A percentile compares a stretch with the other conserved stretches of the same genome.
Evolutionary conservation across 2,113 vertebrate species (phyloP).

Genomic region (Alouatta palliata): DNA sequence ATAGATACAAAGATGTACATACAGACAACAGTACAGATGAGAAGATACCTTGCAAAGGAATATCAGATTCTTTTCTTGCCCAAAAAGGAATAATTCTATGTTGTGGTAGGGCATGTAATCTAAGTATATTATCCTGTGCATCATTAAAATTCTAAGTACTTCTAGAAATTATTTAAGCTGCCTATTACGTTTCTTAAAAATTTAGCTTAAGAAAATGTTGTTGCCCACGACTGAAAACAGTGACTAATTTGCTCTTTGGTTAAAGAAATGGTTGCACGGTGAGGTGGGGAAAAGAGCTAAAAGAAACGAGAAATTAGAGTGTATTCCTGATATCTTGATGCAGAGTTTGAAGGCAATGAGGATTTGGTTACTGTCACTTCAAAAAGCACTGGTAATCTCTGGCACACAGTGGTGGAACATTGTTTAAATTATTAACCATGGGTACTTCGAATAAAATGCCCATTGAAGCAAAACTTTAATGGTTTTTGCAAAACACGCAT

Average conservation of each 20-base stretch:
- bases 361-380: not conserved
- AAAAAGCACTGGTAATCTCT: not conserved
- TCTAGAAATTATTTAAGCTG: not conserved
- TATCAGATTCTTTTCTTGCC: not conserved
- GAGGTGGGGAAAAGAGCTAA: not conserved
- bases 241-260: not conserved
- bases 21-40: not conserved
- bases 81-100: not conserved
- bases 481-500: not conserved
- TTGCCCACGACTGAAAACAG: not conserved
- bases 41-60: not conserved
- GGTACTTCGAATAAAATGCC: not conserved
- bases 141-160: not conserved
- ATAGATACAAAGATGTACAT: not conserved
- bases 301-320: not conserved
- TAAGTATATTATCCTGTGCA: not conserved
- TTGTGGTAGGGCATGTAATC: not conserved
- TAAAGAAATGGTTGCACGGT: not conserved
- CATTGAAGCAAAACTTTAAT: not conserved
- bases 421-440: not conserved
- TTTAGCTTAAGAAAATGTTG: not conserved
- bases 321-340: not conserved
- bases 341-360: not conserved
- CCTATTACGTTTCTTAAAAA: not conserved
- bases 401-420: not conserved